Conservation (phyloP, 2,113 vertebrate genomes). For the Semnornis frantzii region DNA sequence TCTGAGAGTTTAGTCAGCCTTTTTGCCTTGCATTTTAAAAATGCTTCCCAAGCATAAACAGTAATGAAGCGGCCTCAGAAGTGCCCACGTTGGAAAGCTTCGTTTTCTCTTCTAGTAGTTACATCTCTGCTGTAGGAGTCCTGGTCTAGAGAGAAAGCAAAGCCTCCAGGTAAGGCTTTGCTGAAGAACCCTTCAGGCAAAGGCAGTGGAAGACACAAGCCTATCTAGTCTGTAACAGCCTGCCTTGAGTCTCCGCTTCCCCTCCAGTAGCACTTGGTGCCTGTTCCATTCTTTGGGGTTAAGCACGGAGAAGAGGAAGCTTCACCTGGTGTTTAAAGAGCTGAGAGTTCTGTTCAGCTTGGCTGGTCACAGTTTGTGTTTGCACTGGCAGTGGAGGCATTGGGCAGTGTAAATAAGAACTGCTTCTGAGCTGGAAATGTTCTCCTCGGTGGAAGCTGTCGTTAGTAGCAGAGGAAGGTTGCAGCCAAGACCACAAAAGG, state of each 20-base stretch:
- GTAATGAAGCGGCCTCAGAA: not conserved
- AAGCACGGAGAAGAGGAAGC: not conserved
- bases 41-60: not conserved
- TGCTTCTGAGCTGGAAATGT: not conserved
- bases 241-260: not conserved
- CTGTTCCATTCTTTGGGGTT: not conserved
- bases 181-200: not conserved
- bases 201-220: not conserved
- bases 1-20: not conserved
- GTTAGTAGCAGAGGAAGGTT: not conserved
- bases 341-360: not conserved
- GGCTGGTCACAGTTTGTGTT: not conserved
- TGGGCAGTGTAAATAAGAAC: not conserved
- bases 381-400: not conserved
- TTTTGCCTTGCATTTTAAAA: constrained; percentile 17
- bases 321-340: not conserved
- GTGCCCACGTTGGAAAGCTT: constrained; percentile 7
- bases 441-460: not conserved
- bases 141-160: not conserved
- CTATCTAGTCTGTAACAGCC: not conserved
- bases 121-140: constrained; percentile 25
- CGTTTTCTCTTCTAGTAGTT: constrained; percentile 49
- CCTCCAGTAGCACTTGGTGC: not conserved
- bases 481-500: not conserved
- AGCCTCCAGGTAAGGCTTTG: constrained; percentile 29